phyloP scores from a whole-genome alignment of 1,140 invertebrate genomes.

The Apocrypta bakeri region DNA sequence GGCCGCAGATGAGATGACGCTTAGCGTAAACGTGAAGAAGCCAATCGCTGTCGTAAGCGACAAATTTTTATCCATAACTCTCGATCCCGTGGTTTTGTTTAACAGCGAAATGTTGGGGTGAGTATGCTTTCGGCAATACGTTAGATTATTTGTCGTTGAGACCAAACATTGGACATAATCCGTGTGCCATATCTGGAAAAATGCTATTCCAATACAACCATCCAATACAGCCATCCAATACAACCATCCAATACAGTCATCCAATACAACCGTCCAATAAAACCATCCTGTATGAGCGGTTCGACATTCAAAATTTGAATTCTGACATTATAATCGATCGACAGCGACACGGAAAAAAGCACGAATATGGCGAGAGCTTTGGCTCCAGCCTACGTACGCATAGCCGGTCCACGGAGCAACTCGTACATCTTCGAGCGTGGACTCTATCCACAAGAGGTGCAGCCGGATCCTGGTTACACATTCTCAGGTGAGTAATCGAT shows the following conservation, averaged over 20 bases:
- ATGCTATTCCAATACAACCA: too few relatives aligned
- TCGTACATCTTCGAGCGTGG: slow-evolving; percentile 70
- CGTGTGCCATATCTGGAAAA: too few relatives aligned
- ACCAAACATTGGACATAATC: too few relatives aligned
- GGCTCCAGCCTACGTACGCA: slow-evolving; percentile 77
- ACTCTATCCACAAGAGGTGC: slow-evolving; percentile 59
- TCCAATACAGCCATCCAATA: too few relatives aligned
- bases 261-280: too few relatives aligned
- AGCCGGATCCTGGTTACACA: slow-evolving; percentile 45
- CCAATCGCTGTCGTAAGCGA: slow-evolving; percentile 75
- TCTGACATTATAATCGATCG: slow-evolving; percentile 63
- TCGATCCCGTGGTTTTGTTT: slow-evolving; percentile 76
- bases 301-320: too few relatives aligned
- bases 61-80: slow-evolving; percentile 79
- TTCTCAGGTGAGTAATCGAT: slow-evolving; percentile 60
- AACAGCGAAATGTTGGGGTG: slow-evolving; percentile 70
- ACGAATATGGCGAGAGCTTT: slow-evolving; percentile 77
- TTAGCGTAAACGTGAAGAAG: slow-evolving; percentile 67
- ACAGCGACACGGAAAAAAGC: slow-evolving; percentile 55
- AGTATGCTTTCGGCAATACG: too few relatives aligned
- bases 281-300: too few relatives aligned
- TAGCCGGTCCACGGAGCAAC: slow-evolving; percentile 77
- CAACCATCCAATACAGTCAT: too few relatives aligned
- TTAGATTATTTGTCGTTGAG: too few relatives aligned
- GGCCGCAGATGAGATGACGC: slow-evolving; percentile 56